These are phyloP conservation scores for Himantopus leucocephalus DNA, from an alignment of 2,113 vertebrate species.

Conservation along the genomic window DNA sequence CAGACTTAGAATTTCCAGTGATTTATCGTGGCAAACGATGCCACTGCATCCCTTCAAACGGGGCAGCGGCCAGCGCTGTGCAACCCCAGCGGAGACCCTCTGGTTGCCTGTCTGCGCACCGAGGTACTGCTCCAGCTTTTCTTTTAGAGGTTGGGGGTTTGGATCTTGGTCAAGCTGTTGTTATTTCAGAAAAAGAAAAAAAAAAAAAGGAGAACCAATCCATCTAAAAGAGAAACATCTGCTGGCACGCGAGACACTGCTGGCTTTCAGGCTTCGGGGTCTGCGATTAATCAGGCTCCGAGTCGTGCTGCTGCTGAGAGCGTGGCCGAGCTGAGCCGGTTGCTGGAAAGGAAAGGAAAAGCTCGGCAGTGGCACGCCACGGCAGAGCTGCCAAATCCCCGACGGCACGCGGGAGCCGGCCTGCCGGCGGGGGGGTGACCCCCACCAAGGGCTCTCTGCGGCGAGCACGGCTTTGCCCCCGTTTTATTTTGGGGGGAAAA, in stretches of 20 bases:
- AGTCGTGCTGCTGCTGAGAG: accelerated
- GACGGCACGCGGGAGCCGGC: accelerated
- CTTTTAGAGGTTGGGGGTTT: background rate
- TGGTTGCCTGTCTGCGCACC: background rate
- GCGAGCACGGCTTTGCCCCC: accelerated
- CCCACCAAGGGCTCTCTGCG: background rate
- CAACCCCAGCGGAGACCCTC: background rate
- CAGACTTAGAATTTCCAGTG: background rate
- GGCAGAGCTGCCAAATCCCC: background rate
- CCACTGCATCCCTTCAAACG: background rate
- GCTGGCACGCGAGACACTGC: background rate
- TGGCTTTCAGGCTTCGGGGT: background rate
- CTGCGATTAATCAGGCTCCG: background rate
- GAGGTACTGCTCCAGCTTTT: background rate
- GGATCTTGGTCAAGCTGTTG: background rate
- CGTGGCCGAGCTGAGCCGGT: background rate
- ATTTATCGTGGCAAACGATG: background rate
- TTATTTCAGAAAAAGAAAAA: background rate
- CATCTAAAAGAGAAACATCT: conserved; percentile 5
- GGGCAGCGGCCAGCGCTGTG: background rate
- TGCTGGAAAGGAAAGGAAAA: background rate
- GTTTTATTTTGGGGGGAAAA: background rate
- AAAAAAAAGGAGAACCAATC: background rate
- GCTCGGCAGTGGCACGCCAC: background rate
- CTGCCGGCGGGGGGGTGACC: accelerated